Evolutionary conservation across 2,797 vertebrate species (phyloP).

Genomic region (Falco peregrinus): DNA sequence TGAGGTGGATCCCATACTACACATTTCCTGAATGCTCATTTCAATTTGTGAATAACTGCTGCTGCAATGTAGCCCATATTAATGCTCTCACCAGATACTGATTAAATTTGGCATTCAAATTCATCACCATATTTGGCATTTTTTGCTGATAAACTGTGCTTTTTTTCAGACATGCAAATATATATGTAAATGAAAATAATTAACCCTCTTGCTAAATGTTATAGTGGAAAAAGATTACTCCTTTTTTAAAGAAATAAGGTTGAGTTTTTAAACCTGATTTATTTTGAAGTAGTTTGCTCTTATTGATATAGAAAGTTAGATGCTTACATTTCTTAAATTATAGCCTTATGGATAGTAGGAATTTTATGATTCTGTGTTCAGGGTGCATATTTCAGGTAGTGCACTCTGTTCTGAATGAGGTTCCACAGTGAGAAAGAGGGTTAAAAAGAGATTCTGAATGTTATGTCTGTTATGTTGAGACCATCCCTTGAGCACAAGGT

Average conservation of each 20-base stretch:
- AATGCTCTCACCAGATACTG: background rate
- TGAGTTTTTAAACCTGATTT: background rate
- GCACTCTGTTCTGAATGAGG: background rate
- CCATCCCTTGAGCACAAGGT: background rate
- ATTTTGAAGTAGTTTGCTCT: background rate
- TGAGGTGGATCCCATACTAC: background rate
- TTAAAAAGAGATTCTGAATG: background rate
- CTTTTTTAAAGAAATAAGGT: background rate
- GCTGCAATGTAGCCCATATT: background rate
- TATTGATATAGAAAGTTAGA: background rate
- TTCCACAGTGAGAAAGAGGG: background rate
- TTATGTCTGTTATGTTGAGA: background rate
- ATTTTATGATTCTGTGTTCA: background rate
- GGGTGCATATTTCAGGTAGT: background rate
- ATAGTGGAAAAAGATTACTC: background rate
- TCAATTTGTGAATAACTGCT: background rate
- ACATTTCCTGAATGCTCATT: background rate
- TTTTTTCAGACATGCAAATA: background rate
- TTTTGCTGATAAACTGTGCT: background rate
- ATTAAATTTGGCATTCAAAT: background rate
- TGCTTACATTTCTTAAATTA: background rate
- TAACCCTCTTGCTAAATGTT: background rate
- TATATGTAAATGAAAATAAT: background rate
- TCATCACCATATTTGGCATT: background rate
- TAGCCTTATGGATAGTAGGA: background rate